Percentiles rank a stretch among this genome's conserved stretches.
These are phyloP conservation scores for Andrena bucephala DNA, from an alignment of 2,888 invertebrate species.

Conservation along the genomic window DNA sequence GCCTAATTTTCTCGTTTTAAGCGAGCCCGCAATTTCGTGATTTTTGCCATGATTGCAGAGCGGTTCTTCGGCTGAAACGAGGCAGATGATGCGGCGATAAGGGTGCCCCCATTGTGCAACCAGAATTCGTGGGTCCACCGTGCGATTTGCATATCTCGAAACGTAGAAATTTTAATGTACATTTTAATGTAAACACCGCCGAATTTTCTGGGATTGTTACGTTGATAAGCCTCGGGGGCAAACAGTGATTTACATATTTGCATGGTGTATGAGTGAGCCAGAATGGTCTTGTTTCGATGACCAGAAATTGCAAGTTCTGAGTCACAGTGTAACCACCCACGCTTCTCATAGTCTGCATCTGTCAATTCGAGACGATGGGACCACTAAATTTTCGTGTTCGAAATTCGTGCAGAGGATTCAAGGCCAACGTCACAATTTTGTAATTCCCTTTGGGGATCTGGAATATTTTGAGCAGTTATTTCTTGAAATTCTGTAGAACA, in stretches of 20 bases:
- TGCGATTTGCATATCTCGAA: constrained; percentile 42
- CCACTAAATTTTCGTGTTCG: not conserved
- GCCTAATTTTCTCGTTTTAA: constrained; percentile 21
- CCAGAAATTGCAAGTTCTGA: not conserved
- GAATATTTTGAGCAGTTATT: not conserved
- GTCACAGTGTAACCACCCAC: too few relatives aligned
- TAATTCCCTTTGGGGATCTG: not conserved
- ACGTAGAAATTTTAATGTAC: constrained; percentile 31
- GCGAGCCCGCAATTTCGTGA: constrained; percentile 5
- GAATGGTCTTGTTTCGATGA: not conserved
- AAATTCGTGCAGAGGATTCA: not conserved
- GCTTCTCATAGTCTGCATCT: not conserved
- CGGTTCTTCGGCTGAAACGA: constrained; percentile 8
- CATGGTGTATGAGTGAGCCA: too few relatives aligned
- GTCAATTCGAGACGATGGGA: not conserved
- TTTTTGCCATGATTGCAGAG: constrained; percentile 32
- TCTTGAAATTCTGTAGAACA: not conserved
- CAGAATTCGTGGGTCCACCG: not conserved
- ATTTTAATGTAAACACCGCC: constrained; percentile 34
- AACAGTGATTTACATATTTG: constrained; percentile 23
- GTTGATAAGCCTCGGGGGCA: constrained; percentile 9
- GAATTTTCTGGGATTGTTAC: constrained; percentile 9
- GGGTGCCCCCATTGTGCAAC: not conserved
- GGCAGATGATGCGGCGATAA: constrained; percentile 34
- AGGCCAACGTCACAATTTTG: not conserved